A percentile compares a stretch with the other conserved stretches of the same genome.
phyloP scores from a whole-genome alignment of 2,113 vertebrate genomes.

The Psephotus haematonotus region DNA sequence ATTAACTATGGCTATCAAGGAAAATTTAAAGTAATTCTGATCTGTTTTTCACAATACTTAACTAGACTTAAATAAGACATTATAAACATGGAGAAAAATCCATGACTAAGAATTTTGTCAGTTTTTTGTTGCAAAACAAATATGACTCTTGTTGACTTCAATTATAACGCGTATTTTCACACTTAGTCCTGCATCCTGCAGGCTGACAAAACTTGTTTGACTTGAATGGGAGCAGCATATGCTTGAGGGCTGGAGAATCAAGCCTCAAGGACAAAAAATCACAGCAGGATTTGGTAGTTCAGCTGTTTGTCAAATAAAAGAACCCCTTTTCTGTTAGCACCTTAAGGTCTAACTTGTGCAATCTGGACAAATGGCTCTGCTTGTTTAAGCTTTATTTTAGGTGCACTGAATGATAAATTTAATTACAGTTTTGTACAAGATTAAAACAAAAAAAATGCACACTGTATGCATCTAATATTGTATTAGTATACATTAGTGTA shows the following conservation, averaged over 20 bases:
- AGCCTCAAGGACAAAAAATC: neutral
- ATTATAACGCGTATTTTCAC: slow-evolving; percentile 28
- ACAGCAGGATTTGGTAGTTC: neutral
- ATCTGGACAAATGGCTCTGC: neutral
- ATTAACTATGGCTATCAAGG: neutral
- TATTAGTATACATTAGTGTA: neutral
- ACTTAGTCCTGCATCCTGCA: neutral
- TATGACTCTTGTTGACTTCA: neutral
- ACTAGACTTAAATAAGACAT: neutral
- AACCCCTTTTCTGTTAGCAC: neutral
- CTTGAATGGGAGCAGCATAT: slow-evolving; percentile 43
- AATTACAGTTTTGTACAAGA: neutral
- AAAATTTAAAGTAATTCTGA: neutral
- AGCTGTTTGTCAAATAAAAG: neutral
- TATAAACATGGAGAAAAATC: neutral
- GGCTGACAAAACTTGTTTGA: slow-evolving; percentile 36
- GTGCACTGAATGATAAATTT: neutral
- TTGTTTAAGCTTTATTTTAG: neutral
- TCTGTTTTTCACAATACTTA: neutral
- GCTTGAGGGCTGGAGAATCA: neutral
- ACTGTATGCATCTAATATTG: neutral
- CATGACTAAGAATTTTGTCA: neutral
- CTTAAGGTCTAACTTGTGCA: neutral
- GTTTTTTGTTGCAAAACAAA: slow-evolving; percentile 9
- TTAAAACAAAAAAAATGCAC: neutral